Base-by-base conservation (phyloP, 2,888 invertebrate genomes). In the Agrilus mali region DNA sequence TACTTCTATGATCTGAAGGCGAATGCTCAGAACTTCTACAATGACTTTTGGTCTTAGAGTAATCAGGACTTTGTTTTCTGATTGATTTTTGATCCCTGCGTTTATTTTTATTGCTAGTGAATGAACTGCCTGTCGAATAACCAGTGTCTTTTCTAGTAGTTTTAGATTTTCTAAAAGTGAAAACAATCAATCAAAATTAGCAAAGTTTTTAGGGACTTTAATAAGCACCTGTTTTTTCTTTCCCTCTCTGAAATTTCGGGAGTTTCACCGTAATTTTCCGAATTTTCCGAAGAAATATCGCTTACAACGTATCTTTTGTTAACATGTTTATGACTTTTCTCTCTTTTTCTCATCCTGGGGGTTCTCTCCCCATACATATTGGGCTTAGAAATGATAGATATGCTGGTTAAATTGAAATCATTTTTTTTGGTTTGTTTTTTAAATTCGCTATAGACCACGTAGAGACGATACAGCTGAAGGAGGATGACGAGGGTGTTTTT, bases 401-500 rank as follows among this genome's bases (percentile, higher is more conserved):
- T 72, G 48, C 70, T 70, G 33, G 71, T 63, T 8, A 65, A 50
- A 53, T 63, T 60, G 40, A 70, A 66, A 41, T 61, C 55, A 14
- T 57, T 69, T 66, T 47, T 71, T 61, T 56, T 61, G 27, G 47
- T 56, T 0, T 66, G 65, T 53, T 69, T 73, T 53, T 66, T 66
- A 52, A 68, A 80, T 58, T 85, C 86, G 17, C 81, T 73, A 53
- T 86, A 82, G 0, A 88, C 77, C 1, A 88, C 87, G 59, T 86
- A 84, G 1, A 92, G 70, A 6, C 90, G 71, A 60, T 92, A 92
- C 44, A 90, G 70, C 63, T 92, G 88, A 0, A 95, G 72, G 1
- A 90, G 66, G 47, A 94, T 93, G 8, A 95, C 93, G 63, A 90
- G 66, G 0, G 85, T 84, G 58, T 88, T 90, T 68, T 90, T 86